Conservation (phyloP, 2,797 vertebrate genomes). For the Cygnus olor region DNA sequence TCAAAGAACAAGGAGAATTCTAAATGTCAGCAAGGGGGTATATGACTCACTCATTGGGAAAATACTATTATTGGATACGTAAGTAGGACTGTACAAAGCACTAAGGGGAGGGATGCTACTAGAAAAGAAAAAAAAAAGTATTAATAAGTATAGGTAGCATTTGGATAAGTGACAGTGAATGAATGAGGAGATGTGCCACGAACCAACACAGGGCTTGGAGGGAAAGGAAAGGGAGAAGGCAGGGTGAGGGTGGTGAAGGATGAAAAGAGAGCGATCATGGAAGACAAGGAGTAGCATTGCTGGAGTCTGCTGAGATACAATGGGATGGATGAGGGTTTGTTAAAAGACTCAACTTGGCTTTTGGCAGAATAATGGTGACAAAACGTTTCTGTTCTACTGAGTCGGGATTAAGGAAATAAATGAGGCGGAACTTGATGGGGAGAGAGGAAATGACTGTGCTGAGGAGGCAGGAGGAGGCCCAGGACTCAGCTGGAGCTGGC, state of each 20-base stretch:
- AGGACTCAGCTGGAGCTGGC: not conserved
- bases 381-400: conserved; percentile 40
- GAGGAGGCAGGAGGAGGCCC: not conserved
- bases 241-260: not conserved
- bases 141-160: conserved; percentile 36
- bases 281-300: not conserved
- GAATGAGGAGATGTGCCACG: conserved; percentile 34
- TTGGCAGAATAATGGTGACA: conserved; percentile 42
- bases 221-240: conserved; percentile 34
- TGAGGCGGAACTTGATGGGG: conserved; percentile 32
- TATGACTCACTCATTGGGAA: conserved; percentile 69
- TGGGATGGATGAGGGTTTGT: not conserved
- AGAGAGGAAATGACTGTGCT: not conserved
- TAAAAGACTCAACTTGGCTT: conserved; percentile 36
- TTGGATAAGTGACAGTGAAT: conserved; percentile 56
- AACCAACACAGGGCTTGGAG: not conserved
- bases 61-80: conserved; percentile 74
- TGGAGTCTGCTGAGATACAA: conserved; percentile 29
- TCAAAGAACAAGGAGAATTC: conserved; percentile 81
- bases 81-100: conserved; percentile 61
- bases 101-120: conserved; percentile 34
- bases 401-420: conserved; percentile 24
- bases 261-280: conserved; percentile 30
- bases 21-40: conserved; percentile 68
- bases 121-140: conserved; percentile 19